These are phyloP conservation scores for Tragelaphus strepsiceros DNA, from an alignment of 2,113 vertebrate species.

Conservation along the genomic window DNA sequence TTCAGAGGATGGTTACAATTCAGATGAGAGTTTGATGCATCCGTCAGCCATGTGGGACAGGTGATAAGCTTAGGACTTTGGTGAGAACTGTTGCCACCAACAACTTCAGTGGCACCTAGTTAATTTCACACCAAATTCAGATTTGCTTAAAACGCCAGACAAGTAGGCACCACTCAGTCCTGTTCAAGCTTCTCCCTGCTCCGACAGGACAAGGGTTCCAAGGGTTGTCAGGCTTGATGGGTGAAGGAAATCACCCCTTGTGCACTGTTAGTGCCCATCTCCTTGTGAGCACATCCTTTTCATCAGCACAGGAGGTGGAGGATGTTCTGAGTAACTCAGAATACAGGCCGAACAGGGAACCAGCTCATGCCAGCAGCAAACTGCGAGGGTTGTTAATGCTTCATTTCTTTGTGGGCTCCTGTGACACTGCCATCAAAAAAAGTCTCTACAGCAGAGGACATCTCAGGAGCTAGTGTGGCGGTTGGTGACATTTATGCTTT, in stretches of 20 bases:
- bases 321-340: background rate
- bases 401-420: background rate
- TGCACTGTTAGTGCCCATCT: background rate
- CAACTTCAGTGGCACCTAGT: conserved; percentile 1
- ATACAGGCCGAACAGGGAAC: background rate
- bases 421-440: background rate
- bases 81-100: background rate
- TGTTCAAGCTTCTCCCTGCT: conserved; percentile 15
- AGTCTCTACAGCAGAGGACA: background rate
- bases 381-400: background rate
- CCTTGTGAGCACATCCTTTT: background rate
- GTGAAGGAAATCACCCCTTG: conserved; percentile 39
- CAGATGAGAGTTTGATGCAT: background rate
- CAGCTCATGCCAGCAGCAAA: background rate
- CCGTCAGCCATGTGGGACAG: background rate
- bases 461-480: background rate
- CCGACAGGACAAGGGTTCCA: conserved; percentile 6
- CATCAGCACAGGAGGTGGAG: background rate
- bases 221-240: conserved; percentile 39
- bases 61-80: background rate
- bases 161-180: background rate
- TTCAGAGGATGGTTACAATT: background rate
- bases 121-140: conserved; percentile 50
- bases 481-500: background rate
- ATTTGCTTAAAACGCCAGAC: conserved; percentile 53